Evolutionary conservation across 2,797 vertebrate species (phyloP), one percentile per base, ranked within the genome.

Genomic region (Lepidocolaptes lacrymiger): DNA sequence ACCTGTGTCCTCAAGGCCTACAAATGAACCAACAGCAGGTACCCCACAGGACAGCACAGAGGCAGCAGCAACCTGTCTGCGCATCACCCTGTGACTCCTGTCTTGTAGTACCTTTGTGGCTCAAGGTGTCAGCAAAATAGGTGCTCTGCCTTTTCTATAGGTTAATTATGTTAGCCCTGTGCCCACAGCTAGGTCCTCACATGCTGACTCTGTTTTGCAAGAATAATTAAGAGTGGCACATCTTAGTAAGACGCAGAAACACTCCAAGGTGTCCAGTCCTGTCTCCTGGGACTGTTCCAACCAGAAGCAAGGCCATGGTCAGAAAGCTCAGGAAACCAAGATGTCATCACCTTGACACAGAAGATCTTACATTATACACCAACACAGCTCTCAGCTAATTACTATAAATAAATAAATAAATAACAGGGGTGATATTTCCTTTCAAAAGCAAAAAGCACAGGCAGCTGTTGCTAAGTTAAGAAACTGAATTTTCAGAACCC

Each of bases 151-250:
- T 69, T 46, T 58, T 62, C 54, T 48, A 32, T 34, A 73, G 55
- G 54, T 10, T 52, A 34, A 7, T n/a, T 13, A 30, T 12, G 11
- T 18, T 52, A 37, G 8, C 18, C 2, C 59, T 13, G 20, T n/a
- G 44, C 34, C 46, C 56, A 55, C 12, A 46, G 32, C 36, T 9
- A n/a, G 27, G 32, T 7, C 24, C 24, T 17, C 24, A 3, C 10
- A 6, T 0, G 1, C 9, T 0, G 0, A 32, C 26, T 72, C 21
- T 4, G 0, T 51, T 85, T 77, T 61, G 36, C 36, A 58, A 68
- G 48, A 93, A 17, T 68, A 88, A 83, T 44, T 46, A 85, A 15
- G 64, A 80, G 27, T 80, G 84, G 23, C 49, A 85, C 20, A 52
- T 58, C 37, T 22, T 88, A 58, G 6, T 32, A 62, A 58, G 54